Evolutionary conservation across 1,140 invertebrate genomes (phyloP).

Genomic region (Dysdera silvatica): DNA sequence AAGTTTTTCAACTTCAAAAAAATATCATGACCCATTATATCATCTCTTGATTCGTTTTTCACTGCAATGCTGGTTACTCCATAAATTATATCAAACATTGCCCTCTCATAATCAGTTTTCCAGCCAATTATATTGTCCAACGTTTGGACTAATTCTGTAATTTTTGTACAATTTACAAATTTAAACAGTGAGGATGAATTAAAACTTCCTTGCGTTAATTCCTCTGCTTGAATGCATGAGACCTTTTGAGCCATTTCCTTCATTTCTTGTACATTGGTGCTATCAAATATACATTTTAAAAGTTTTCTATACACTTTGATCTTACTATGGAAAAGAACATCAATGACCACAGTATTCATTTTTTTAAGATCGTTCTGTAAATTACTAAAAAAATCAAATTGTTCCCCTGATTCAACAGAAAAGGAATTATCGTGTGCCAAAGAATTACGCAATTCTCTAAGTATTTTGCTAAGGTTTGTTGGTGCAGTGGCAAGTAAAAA

Average conservation of each 20-base stretch:
- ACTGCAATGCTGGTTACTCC: not conserved
- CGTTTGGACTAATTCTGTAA: not conserved
- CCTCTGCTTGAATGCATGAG: not conserved
- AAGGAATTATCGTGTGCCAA: conserved; percentile 4
- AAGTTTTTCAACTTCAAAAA: not conserved
- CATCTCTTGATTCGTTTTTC: not conserved
- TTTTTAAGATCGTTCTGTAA: conserved; percentile 15
- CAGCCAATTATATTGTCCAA: not conserved
- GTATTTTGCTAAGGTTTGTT: not conserved
- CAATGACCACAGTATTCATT: not conserved
- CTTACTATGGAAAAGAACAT: not conserved
- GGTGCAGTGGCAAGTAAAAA: not conserved
- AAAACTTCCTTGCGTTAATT: not conserved
- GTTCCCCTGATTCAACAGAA: not conserved
- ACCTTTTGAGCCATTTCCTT: not conserved
- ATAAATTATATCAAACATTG: not conserved
- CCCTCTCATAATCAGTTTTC: not conserved
- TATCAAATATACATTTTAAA: not conserved
- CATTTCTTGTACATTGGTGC: not conserved
- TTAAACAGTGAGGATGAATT: not conserved
- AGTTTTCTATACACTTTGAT: not conserved
- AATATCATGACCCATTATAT: not conserved
- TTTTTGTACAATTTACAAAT: not conserved
- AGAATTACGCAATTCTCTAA: conserved; percentile 3
- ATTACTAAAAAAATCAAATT: not conserved